Base-by-base conservation (phyloP, 1,140 invertebrate genomes). In the Papilio helenus region DNA sequence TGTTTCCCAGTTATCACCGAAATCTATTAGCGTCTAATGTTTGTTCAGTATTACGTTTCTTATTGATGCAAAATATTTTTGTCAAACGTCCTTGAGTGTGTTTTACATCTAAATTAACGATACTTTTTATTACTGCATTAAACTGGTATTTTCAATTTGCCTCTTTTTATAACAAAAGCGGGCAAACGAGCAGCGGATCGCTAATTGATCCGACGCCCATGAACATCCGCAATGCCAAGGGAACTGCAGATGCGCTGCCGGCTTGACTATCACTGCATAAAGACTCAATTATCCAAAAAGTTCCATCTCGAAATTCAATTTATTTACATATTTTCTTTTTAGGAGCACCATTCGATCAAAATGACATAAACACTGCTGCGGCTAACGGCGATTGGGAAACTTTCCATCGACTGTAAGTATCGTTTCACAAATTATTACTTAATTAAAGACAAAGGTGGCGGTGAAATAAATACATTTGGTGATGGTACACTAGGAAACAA, bases 371-470 rank as follows among this genome's bases (percentile, higher is more conserved):
- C n/a, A 73, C 74, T 1, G 84, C 86, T 14, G 85, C 86, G 0
- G 79, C 81, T 3, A 26, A 16, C 29, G 85, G 84, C 3, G 78
- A 89, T 42, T 89, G 86, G 86, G 79, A 84, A 1, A 8, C 76
- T 29, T 83, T 89, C 18, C 84, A 88, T 51, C 65, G 78, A 61
- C 58, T 89, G 88, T 89, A 85, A 82, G 86, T 85, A 74, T 44
- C 18, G n/a, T n/a, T n/a, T n/a, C n/a, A n/a, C n/a, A n/a, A n/a
- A n/a, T n/a, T n/a, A n/a, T 9, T 58, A 20, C 18, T 9, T 58
- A 58, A 55, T 55, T 14, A 58, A 23, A 3, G 26, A 12, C 1
- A 29, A 16, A 34, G 61, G 61, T 65, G 23, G 55, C 23, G 55
- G 55, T 61, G 9, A 61, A 58, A 20, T 23, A 10, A n/a, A n/a